Conservation (phyloP, 2,113 vertebrate species). For the Aphyosemion australe region DNA sequence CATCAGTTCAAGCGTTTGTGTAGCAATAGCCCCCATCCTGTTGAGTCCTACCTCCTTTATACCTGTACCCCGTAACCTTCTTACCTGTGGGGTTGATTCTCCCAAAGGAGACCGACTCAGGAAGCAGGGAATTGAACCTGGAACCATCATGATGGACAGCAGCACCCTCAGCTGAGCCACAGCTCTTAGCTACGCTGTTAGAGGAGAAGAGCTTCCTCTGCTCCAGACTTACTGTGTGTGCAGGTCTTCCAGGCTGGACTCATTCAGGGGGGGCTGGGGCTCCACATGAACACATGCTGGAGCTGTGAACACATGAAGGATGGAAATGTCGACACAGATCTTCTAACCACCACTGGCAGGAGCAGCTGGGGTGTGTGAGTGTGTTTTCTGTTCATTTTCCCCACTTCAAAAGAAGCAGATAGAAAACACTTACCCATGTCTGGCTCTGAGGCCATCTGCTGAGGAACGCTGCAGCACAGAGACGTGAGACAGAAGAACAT, state of each 20-base stretch:
- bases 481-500: neutral
- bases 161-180: neutral
- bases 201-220: neutral
- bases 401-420: conserved; percentile 31
- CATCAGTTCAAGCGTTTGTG: too few relatives aligned
- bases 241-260: conserved; percentile 63
- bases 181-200: neutral
- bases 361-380: neutral
- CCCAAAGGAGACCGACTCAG: too few relatives aligned
- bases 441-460: conserved; percentile 45
- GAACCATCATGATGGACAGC: too few relatives aligned
- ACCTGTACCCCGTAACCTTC: too few relatives aligned
- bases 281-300: conserved; percentile 50
- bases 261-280: conserved; percentile 50
- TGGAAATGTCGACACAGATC: conserved; percentile 6
- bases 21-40: too few relatives aligned
- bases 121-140: too few relatives aligned
- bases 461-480: conserved; percentile 45
- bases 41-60: too few relatives aligned
- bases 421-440: conserved; percentile 71
- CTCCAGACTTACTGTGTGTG: conserved; percentile 71
- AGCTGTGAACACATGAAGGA: conserved; percentile 12
- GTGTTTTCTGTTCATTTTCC: conserved; percentile 16
- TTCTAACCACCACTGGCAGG: too few relatives aligned
- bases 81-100: too few relatives aligned